Conservation (phyloP, 2,797 vertebrate species). For the Remorina albescens region DNA sequence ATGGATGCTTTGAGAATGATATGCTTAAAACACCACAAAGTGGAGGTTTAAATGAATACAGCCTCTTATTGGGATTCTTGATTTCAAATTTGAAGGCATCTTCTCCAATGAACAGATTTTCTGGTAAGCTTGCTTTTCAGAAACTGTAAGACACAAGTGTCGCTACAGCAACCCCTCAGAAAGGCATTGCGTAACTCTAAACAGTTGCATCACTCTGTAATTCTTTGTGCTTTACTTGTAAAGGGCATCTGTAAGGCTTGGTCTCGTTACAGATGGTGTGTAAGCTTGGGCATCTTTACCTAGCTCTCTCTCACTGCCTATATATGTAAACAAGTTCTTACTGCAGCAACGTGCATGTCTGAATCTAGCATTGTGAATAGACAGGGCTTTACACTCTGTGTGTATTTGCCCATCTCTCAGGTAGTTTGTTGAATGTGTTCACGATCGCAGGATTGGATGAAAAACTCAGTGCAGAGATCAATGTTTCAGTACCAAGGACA, state of each 20-base stretch:
- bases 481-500: slow-evolving; percentile 64
- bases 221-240: slow-evolving; percentile 37
- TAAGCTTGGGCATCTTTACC: slow-evolving; percentile 1
- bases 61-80: slow-evolving; percentile 14
- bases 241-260: slow-evolving; percentile 9
- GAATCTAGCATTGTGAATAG: background rate
- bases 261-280: slow-evolving; percentile 22
- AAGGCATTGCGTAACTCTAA: slow-evolving; percentile 45
- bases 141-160: slow-evolving; percentile 29
- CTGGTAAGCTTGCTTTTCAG: slow-evolving; percentile 25
- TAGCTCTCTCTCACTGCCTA: slow-evolving; percentile 1
- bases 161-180: slow-evolving; percentile 37
- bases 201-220: slow-evolving; percentile 46
- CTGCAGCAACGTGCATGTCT: background rate
- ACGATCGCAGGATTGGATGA: background rate
- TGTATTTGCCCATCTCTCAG: background rate
- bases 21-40: too few relatives aligned
- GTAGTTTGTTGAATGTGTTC: background rate
- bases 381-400: background rate
- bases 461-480: background rate
- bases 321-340: slow-evolving; percentile 15
- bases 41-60: slow-evolving; percentile 1
- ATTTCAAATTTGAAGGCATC: slow-evolving; percentile 21
- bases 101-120: slow-evolving; percentile 27
- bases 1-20: slow-evolving; percentile 9